Evolutionary conservation across 2,113 vertebrate genomes (phyloP).

Genomic region (Scortum barcoo): DNA sequence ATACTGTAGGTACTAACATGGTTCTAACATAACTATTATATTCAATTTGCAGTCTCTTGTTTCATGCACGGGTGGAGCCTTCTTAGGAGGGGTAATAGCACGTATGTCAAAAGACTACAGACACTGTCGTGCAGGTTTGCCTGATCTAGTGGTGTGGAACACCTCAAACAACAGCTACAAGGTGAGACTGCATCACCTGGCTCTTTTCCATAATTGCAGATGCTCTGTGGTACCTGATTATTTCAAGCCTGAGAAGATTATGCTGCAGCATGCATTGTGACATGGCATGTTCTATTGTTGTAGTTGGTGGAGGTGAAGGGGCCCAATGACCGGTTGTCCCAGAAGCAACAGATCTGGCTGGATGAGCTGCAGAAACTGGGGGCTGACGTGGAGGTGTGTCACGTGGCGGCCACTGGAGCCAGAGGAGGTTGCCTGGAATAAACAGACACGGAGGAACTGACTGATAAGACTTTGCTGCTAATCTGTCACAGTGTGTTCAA

Average conservation of each 20-base stretch:
- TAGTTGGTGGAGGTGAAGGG: slow-evolving; percentile 98
- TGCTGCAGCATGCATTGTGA: slow-evolving; percentile 1
- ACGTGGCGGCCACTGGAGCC: slow-evolving; percentile 88
- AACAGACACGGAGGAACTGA: slow-evolving; percentile 5
- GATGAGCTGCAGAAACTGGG: slow-evolving; percentile 90
- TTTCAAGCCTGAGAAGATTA: background rate
- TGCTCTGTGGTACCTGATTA: background rate
- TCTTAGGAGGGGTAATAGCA: slow-evolving; percentile 89
- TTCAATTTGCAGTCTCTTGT: slow-evolving; percentile 87
- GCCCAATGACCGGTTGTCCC: slow-evolving; percentile 92
- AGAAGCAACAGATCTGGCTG: slow-evolving; percentile 96
- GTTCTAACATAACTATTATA: background rate
- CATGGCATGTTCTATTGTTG: slow-evolving; percentile 37
- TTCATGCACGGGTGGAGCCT: slow-evolving; percentile 89
- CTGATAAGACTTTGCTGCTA: slow-evolving; percentile 24
- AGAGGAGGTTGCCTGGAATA: slow-evolving; percentile 83
- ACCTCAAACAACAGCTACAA: slow-evolving; percentile 84
- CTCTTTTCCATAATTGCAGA: slow-evolving; percentile 7
- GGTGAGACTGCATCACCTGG: slow-evolving; percentile 77
- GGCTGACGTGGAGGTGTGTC: slow-evolving; percentile 93
- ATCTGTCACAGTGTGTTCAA: slow-evolving; percentile 1
- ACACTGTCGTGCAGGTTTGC: slow-evolving; percentile 92
- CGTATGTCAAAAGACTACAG: slow-evolving; percentile 90
- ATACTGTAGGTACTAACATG: background rate
- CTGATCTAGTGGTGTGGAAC: slow-evolving; percentile 95